Conservation (phyloP, 2,113 vertebrate species). For the Lepus americanus region DNA sequence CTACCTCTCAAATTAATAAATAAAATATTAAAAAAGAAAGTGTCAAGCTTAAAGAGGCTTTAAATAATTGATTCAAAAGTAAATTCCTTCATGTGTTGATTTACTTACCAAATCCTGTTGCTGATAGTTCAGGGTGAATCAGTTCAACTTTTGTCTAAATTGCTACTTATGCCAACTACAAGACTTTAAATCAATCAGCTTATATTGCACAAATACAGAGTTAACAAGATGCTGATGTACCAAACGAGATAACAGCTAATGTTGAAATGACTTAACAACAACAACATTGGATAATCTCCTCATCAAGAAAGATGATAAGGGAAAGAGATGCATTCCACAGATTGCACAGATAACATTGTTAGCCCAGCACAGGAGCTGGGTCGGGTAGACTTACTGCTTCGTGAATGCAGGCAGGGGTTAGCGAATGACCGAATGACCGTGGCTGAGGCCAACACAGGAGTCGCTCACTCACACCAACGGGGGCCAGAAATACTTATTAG, state of each 20-base stretch:
- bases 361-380: background rate
- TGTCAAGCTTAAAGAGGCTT: background rate
- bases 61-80: constrained; percentile 26
- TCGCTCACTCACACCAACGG: background rate
- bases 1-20: too few species aligned
- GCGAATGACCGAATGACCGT: background rate
- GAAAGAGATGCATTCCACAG: background rate
- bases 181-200: background rate
- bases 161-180: background rate
- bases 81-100: constrained; percentile 2
- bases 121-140: background rate
- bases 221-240: background rate
- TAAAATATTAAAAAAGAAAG: background rate
- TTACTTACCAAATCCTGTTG: constrained; percentile 46
- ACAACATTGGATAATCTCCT: background rate
- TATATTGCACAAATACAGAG: background rate
- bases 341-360: background rate
- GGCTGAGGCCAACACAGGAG: background rate
- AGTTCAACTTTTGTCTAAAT: constrained; percentile 45
- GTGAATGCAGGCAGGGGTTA: background rate
- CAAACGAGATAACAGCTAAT: background rate
- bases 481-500: background rate
- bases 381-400: background rate
- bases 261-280: background rate
- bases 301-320: background rate